phyloP scores from a whole-genome alignment of 2,888 invertebrate genomes.

The Eristalis tenax region DNA sequence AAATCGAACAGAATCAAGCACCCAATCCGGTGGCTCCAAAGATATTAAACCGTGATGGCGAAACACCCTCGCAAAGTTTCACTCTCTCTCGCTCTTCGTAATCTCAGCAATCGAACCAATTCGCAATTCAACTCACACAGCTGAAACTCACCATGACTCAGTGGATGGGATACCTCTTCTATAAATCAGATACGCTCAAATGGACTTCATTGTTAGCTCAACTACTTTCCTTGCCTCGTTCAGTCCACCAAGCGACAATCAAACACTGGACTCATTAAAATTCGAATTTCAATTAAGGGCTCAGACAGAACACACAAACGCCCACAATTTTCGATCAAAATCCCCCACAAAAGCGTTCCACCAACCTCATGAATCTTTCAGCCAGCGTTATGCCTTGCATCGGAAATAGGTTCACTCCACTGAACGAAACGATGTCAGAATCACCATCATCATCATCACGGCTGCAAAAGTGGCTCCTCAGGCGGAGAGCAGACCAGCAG shows the following conservation, averaged over 20 bases:
- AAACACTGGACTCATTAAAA: background rate
- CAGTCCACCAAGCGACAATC: background rate
- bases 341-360: background rate
- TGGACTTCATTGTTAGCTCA: background rate
- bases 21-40: too few relatives aligned
- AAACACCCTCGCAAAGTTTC: too few relatives aligned
- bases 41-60: too few relatives aligned
- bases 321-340: background rate
- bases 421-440: slow-evolving; percentile 15
- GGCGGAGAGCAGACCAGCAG: background rate
- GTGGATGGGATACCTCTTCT: background rate
- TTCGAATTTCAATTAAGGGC: background rate
- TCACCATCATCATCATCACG: background rate
- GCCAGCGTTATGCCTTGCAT: background rate
- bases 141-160: background rate
- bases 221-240: background rate
- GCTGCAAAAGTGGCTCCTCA: background rate
- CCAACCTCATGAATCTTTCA: slow-evolving; percentile 23
- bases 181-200: background rate
- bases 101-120: too few relatives aligned
- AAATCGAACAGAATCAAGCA: too few relatives aligned
- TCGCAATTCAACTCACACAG: background rate
- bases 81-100: too few relatives aligned
- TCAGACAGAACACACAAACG: background rate
- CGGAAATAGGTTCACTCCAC: slow-evolving; percentile 12